These are phyloP conservation scores for Troides oblongomaculatus DNA, from an alignment of 2,888 invertebrate species.

Conservation along the genomic window DNA sequence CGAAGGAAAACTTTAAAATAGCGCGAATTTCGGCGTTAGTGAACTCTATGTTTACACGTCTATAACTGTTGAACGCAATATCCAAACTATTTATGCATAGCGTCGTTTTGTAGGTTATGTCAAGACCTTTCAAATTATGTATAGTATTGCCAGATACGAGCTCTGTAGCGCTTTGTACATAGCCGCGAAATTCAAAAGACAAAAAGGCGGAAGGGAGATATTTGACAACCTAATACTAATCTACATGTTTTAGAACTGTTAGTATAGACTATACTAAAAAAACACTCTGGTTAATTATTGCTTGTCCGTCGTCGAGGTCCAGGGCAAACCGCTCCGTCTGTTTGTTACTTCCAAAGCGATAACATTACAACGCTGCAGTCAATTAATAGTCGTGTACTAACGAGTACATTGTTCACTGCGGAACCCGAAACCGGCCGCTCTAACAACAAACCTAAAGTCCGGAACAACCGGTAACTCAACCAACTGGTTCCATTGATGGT, in stretches of 20 bases:
- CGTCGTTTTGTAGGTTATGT: too few relatives aligned
- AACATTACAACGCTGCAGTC: conserved; percentile 10
- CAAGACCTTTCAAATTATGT: too few relatives aligned
- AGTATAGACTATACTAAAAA: not conserved
- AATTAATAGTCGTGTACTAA: conserved; percentile 26
- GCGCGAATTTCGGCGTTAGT: too few relatives aligned
- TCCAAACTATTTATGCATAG: too few relatives aligned
- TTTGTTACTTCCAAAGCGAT: conserved; percentile 13
- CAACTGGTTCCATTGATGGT: conserved; percentile 5
- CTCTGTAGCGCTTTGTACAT: too few relatives aligned
- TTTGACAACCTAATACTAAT: too few relatives aligned
- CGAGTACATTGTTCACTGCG: conserved; percentile 27
- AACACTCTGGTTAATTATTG: not conserved
- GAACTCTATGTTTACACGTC: too few relatives aligned
- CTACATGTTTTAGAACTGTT: not conserved
- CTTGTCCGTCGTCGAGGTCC: not conserved
- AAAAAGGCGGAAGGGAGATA: too few relatives aligned
- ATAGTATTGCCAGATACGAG: too few relatives aligned
- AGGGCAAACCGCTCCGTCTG: conserved; percentile 3
- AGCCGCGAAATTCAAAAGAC: too few relatives aligned
- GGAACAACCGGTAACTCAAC: conserved; percentile 16
- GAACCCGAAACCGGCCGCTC: conserved; percentile 21
- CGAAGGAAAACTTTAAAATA: too few relatives aligned
- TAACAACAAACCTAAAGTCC: conserved; percentile 17
- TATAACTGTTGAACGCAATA: too few relatives aligned